Percentiles rank a stretch among this genome's conserved stretches.
Conservation (phyloP, 2,113 vertebrate species). For the Podilymbus podiceps region DNA sequence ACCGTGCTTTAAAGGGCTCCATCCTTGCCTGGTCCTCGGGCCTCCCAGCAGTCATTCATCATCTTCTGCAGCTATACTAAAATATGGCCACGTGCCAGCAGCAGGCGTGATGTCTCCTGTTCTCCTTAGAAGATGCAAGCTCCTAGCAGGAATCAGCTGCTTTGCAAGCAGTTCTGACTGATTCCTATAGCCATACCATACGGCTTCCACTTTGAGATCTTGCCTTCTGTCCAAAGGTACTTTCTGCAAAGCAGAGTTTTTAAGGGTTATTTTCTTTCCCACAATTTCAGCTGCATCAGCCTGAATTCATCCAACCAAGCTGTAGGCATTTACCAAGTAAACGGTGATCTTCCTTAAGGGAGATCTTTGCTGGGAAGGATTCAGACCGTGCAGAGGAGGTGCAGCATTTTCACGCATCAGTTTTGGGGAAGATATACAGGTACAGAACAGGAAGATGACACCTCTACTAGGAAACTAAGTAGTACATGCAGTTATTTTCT, state of each 20-base stretch:
- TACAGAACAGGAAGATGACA: background rate
- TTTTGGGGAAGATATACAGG: background rate
- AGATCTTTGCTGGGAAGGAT: background rate
- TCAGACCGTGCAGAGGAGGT: background rate
- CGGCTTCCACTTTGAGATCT: background rate
- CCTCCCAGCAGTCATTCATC: background rate
- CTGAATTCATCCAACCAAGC: background rate
- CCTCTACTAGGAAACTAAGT: background rate
- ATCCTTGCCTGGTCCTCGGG: background rate
- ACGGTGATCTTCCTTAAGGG: background rate
- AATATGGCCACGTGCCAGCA: background rate
- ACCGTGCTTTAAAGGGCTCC: background rate
- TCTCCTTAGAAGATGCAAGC: background rate
- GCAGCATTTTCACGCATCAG: background rate
- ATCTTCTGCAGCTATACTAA: background rate
- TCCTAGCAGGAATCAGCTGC: background rate
- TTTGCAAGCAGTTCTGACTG: background rate
- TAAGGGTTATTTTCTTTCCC: accelerated
- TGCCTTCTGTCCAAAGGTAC: background rate
- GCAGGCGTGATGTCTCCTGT: background rate
- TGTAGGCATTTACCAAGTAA: background rate
- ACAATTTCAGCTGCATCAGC: background rate
- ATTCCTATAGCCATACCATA: background rate
- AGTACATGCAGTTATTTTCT: background rate
- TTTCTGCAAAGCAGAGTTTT: background rate